Conservation (phyloP, 2,888 invertebrate genomes). For the Peribatodes rhomboidaria region DNA sequence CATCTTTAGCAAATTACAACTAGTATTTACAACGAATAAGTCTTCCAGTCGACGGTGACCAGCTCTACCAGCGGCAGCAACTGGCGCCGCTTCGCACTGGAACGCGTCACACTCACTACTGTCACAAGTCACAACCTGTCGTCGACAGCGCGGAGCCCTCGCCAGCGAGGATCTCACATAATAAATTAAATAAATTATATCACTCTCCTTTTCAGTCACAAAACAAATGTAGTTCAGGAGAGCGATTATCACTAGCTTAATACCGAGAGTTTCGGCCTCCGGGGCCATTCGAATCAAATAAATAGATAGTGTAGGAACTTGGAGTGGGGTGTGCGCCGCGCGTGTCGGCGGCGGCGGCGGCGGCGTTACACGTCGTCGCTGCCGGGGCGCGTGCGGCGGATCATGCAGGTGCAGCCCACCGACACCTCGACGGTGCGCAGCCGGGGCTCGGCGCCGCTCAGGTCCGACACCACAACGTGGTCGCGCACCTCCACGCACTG, state of each 20-base stretch:
- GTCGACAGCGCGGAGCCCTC: conserved; percentile 21
- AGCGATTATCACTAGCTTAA: conserved; percentile 26
- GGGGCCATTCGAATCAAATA: conserved; percentile 14
- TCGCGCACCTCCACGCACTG: conserved; percentile 78
- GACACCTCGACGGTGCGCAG: conserved; percentile 60
- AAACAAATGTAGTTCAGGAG: neutral
- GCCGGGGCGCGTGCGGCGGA: conserved; percentile 56
- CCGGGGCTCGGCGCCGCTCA: conserved; percentile 42
- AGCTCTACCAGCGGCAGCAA: too few relatives aligned
- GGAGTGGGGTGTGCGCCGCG: conserved; percentile 22
- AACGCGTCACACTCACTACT: too few relatives aligned
- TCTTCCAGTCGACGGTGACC: conserved; percentile 30
- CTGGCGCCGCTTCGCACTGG: conserved; percentile 27
- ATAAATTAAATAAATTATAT: conserved; percentile 40
- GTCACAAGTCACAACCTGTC: conserved; percentile 5
- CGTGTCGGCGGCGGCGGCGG: conserved; percentile 14
- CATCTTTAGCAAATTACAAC: conserved; percentile 7
- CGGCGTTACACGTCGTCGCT: conserved; percentile 54
- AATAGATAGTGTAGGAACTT: conserved; percentile 39
- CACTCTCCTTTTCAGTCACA: neutral
- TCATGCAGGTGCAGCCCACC: conserved; percentile 80
- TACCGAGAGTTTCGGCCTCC: conserved; percentile 23
- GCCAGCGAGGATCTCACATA: conserved; percentile 34
- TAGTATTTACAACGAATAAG: conserved; percentile 33
- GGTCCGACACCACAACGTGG: conserved; percentile 73